Base-by-base conservation (phyloP, 2,113 vertebrate species). In the Sphyrna mokarran region DNA sequence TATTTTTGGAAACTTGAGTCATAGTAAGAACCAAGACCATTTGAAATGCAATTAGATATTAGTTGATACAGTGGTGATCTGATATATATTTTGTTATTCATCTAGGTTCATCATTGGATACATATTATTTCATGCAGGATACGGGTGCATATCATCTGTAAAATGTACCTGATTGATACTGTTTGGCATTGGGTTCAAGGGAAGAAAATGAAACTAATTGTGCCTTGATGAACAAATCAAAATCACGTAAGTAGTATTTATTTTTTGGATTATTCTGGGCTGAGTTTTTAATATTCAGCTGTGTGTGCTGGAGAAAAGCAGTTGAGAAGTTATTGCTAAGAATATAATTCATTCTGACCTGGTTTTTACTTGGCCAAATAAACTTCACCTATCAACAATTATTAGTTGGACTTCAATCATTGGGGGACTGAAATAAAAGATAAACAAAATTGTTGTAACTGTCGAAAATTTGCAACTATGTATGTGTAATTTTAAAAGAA, bases 201-300 rank as follows among this genome's bases (percentile, higher is more conserved):
- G 37, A 40, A 37, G 87, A 93, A 93, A 93, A 66, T 93, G 89
- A 63, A 93, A 93, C 61, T 37, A 37, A 68, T 66, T 37, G 89
- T 66, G 29, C n/a, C 63, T 91, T 91, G 61, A 33, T 33, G 72
- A 93, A 68, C 18, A 68, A 93, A 66, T 93, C 61, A 37, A 66
- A 37, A 37, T 93, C n/a, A 37, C n/a, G 89, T 93, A 93, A 68
- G 61, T 66, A 22, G 61, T 66, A 93, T 68, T 93, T 93, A 22
- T 2, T 23, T 93, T 66, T 37, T 10, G 61, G 16, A 22, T n/a
- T 66, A 11, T 68, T 9, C 37, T 37, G 7, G 33, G 33, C n/a
- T 83, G 8, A 54, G 85, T 48, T 90, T 90, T 11, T 1, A 33
- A 61, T 61, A 5, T 37, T 66, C 23, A 66, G 2, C n/a, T 14